Evolutionary conservation across 1,140 invertebrate species (phyloP).

Genomic region (Lordiphosa stackelbergi): DNA sequence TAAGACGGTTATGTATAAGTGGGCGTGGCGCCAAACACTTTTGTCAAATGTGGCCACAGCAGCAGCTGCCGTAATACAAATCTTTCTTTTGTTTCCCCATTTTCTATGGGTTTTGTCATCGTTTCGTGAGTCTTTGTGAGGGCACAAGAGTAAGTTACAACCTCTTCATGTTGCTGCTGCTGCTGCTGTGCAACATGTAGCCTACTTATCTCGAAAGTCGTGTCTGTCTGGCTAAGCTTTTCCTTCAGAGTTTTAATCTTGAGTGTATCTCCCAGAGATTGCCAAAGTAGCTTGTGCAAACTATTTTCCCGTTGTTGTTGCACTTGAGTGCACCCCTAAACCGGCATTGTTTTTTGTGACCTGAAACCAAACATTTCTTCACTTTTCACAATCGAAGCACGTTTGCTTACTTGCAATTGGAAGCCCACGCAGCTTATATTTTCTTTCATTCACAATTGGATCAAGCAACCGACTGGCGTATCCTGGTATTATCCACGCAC

Average conservation of each 20-base stretch:
- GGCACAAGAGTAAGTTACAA: slow-evolving; percentile 8
- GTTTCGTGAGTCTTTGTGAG: slow-evolving; percentile 7
- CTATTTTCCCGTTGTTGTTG: slow-evolving; percentile 12
- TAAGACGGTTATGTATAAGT: slow-evolving; percentile 9
- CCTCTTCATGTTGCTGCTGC: slow-evolving; percentile 27
- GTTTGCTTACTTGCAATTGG: slow-evolving; percentile 39
- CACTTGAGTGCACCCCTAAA: slow-evolving; percentile 41
- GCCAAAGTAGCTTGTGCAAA: slow-evolving; percentile 5
- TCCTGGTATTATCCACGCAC: slow-evolving; percentile 15
- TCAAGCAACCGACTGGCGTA: slow-evolving; percentile 25
- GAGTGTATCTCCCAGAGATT: slow-evolving; percentile 20
- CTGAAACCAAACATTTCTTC: not conserved
- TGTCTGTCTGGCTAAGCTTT: slow-evolving; percentile 1
- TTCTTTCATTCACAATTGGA: slow-evolving; percentile 14
- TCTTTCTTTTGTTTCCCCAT: slow-evolving; percentile 11
- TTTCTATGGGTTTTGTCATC: slow-evolving; percentile 9
- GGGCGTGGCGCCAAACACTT: slow-evolving; percentile 21
- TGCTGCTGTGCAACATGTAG: slow-evolving; percentile 24
- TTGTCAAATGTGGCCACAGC: not conserved
- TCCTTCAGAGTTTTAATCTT: slow-evolving; percentile 3
- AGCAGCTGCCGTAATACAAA: not conserved
- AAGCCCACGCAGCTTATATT: slow-evolving; percentile 30
- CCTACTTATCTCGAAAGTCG: slow-evolving; percentile 20
- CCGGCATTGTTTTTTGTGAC: not conserved
- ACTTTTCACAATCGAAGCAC: slow-evolving; percentile 8